These are phyloP conservation scores for Sycophila sp. DNA, from an alignment of 1,140 invertebrate genomes.

Conservation along the genomic window DNA sequence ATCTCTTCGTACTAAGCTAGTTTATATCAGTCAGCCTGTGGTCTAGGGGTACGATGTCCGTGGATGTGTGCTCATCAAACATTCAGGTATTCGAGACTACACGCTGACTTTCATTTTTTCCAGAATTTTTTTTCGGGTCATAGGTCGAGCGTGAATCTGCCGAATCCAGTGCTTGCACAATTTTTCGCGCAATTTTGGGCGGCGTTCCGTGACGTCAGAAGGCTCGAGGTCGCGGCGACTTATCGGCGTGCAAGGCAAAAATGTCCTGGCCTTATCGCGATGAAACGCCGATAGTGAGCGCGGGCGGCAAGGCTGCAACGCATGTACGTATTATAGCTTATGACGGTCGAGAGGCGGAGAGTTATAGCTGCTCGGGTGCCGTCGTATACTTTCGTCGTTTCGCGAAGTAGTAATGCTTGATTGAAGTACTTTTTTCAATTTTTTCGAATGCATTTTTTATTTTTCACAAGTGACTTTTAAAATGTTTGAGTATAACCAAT, in stretches of 20 bases:
- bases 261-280: not conserved
- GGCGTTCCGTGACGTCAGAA: constrained; percentile 49
- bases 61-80: constrained; percentile 38
- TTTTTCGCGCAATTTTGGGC: constrained; percentile 37
- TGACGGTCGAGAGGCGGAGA: too few relatives aligned
- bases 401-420: too few relatives aligned
- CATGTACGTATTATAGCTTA: not conserved
- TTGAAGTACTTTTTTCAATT: too few relatives aligned
- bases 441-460: too few relatives aligned
- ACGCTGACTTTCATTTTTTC: constrained; percentile 64
- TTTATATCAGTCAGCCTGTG: constrained; percentile 59
- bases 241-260: not conserved
- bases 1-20: constrained; percentile 48
- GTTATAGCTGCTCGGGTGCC: too few relatives aligned
- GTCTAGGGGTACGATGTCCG: constrained; percentile 59
- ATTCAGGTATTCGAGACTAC: constrained; percentile 60
- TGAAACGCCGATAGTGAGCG: not conserved
- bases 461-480: too few relatives aligned
- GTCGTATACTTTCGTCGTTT: too few relatives aligned
- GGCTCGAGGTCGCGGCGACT: constrained; percentile 15
- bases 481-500: too few relatives aligned
- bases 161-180: not conserved
- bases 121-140: constrained; percentile 55
- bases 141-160: constrained; percentile 44
- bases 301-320: too few relatives aligned